Base-by-base conservation (phyloP, 2,113 vertebrate species). In the Ramphastos sulfuratus region DNA sequence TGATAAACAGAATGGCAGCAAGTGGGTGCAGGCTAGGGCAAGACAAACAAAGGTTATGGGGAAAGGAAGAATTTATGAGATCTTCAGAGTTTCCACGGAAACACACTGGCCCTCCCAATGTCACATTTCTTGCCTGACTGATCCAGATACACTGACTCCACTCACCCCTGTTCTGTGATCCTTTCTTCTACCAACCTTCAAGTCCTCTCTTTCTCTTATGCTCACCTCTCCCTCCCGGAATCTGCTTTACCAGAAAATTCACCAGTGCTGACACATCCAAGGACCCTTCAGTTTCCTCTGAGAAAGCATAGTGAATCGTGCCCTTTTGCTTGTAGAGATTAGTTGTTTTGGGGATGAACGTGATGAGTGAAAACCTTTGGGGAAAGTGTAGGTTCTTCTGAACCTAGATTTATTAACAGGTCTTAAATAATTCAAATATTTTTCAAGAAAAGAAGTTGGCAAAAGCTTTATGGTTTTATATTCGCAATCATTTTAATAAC, bases 401-500 rank as follows among this genome's bases (percentile, higher is more conserved):
- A 15, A 42, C 42, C 33, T 63, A 35, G 15, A 61, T 27, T 84
- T 89, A 48, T 23, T 42, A 39, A 9, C 37, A 82, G 35, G 20
- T 2, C 6, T 91, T 52, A 60, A 50, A 27, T 21, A 1, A 73
- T 24, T 42, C 8, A 85, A 60, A 15, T 7, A 27, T 37, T 80
- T 91, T 77, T 64, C 60, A 91, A 52, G 55, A 30, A 77, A 87
- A 35, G 4, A 77, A 58, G 19, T 19, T 82, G 37, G 8, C 52
- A 89, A 80, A 82, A 92, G 9, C 18, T 86, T 94, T 56, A 52
- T 44, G 28, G 21, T 8, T 89, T 87, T 78, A 48, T 58, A 52
- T 39, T 42, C 8, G 61, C 8, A 69, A 30, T 19, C 8, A 63
- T 78, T 84, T 75, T 67, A 90, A 54, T 77, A 82, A 33, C 10